These are phyloP conservation scores for Venusia cambrica DNA, from an alignment of 2,888 invertebrate species.

Conservation along the genomic window DNA sequence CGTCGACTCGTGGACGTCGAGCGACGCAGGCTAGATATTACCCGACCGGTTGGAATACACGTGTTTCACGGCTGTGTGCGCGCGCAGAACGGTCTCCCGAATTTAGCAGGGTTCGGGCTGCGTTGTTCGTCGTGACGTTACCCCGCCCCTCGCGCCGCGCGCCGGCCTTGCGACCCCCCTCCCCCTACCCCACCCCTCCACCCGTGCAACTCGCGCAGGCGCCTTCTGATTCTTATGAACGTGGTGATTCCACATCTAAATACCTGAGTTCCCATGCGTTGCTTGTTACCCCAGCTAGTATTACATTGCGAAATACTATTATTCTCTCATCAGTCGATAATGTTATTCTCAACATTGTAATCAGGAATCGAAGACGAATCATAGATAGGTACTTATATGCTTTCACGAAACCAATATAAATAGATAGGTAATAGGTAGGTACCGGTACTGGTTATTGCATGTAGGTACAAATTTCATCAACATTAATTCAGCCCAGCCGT, in stretches of 20 bases:
- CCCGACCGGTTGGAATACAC: conserved; percentile 39
- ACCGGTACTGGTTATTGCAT: no score
- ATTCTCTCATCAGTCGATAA: not conserved
- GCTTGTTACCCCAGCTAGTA: conserved; percentile 17
- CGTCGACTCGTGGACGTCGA: conserved; percentile 58
- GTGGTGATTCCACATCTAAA: conserved; percentile 55
- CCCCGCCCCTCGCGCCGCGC: conserved; percentile 60
- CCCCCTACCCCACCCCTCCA: conserved; percentile 58
- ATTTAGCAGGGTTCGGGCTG: conserved; percentile 60
- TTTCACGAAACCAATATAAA: no score
- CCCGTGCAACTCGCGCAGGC: conserved; percentile 67
- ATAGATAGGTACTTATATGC: no score
- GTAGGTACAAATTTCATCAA: no score
- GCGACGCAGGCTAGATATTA: conserved; percentile 72
- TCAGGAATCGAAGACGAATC: no score
- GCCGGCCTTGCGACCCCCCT: conserved; percentile 74
- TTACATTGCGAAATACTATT: conserved; percentile 19
- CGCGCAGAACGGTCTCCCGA: conserved; percentile 39
- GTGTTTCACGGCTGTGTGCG: conserved; percentile 24
- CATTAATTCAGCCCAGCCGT: no score
- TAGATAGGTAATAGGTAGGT: no score
- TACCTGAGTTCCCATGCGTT: conserved; percentile 33
- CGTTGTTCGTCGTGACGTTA: conserved; percentile 77
- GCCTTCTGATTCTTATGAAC: conserved; percentile 65
- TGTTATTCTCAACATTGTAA: not conserved